phyloP scores from a whole-genome alignment of 2,888 invertebrate genomes.

The Rhagonycha lutea region DNA sequence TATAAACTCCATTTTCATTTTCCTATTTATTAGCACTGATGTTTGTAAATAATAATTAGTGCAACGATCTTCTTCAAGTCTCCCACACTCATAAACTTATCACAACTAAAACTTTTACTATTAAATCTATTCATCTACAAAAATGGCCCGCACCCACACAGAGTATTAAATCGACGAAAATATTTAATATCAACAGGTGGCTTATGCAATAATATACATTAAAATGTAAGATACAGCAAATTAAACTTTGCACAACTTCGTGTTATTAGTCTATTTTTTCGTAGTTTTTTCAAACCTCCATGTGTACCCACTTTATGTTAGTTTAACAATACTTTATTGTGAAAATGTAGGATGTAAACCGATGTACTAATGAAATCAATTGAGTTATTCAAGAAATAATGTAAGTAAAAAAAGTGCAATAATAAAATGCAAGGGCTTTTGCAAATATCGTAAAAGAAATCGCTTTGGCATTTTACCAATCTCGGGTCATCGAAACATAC shows the following conservation, averaged over 20 bases:
- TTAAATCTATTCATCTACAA: background rate
- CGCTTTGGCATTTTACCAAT: constrained; percentile 74
- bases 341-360: background rate
- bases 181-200: constrained; percentile 29
- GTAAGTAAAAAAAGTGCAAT: background rate
- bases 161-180: constrained; percentile 17
- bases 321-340: background rate
- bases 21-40: background rate
- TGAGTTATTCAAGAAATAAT: background rate
- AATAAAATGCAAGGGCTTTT: background rate
- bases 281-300: background rate
- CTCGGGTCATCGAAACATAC: constrained; percentile 92
- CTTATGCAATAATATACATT: constrained; percentile 10
- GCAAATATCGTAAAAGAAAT: background rate
- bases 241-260: background rate
- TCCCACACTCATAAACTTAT: background rate
- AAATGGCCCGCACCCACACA: background rate
- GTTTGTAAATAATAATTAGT: background rate
- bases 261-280: background rate
- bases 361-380: background rate
- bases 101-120: background rate
- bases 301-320: background rate
- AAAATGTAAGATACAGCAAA: constrained; percentile 14
- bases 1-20: background rate
- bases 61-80: background rate